Evolutionary conservation across 2,113 vertebrate species (phyloP), one percentile per base, ranked within the genome.

Genomic region (Enhydra lutris): DNA sequence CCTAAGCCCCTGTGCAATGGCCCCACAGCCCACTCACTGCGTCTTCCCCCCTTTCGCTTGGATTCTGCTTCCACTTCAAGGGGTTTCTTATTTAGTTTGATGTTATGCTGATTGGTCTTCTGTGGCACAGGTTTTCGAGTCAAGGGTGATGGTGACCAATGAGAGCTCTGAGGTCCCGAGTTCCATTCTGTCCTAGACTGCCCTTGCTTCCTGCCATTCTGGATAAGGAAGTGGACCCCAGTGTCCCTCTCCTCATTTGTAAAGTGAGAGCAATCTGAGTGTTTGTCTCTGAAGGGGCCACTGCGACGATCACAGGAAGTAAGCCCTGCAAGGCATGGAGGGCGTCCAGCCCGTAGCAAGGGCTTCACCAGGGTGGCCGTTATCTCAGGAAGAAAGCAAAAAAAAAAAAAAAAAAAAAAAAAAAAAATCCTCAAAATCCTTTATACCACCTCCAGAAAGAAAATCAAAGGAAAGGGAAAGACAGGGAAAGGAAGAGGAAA

Each of bases 361-460:
- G 3, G 6, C 79, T 78, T 69, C 17, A n/a, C 55, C 39, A 14
- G 4, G 26, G 4, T 34, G 20, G 36, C 34, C 39, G 7, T 29
- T 57, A 39, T 65, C 26, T 63, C 73, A 67, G 20, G 12, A 7
- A 6, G 21, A 34, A n/a, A 50, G 74, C 34, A 36, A 67, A 55
- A 74, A n/a, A 73, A 26, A 21, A 36, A 67, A 52, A 21, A 36
- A 65, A 52, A 36, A 65, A 52, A 39, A 67, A 55, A 74, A 74
- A n/a, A 74, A 26, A 24, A 39, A 67, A 45, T 4, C 23, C 86
- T 7, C 24, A 65, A 79, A 76, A 36, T 45, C 31, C 39, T 18
- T 76, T 89, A 42, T 23, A 39, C 69, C 26, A 36, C 26, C 39
- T 96, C 20, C 83, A 85, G 61, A 45, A 65, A 85, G 79, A 67